These are phyloP conservation scores for Hippasteria phrygiana DNA, from an alignment of 53 echinoderm and acorn worm species.

Conservation along the genomic window DNA sequence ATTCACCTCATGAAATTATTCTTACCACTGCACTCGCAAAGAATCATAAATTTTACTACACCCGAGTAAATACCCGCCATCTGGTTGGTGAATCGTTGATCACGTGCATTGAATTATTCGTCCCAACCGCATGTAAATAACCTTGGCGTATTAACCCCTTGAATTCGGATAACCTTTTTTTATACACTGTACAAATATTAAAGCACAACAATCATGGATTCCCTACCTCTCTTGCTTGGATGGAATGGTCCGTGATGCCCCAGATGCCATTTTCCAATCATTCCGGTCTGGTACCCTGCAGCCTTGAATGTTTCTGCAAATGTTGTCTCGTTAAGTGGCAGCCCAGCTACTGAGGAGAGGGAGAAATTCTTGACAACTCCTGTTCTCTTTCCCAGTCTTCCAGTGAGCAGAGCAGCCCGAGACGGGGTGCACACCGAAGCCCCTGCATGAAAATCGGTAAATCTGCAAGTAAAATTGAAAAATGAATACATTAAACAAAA, in stretches of 20 bases:
- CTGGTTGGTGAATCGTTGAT: too few relatives aligned
- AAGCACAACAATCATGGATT: background rate
- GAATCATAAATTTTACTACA: too few relatives aligned
- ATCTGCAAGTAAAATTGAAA: constrained; percentile 43
- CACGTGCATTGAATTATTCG: too few relatives aligned
- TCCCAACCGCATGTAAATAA: too few relatives aligned
- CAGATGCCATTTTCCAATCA: constrained; percentile 87
- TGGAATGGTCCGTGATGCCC: constrained; percentile 57
- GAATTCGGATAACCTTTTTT: too few relatives aligned
- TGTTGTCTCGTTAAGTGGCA: constrained; percentile 79
- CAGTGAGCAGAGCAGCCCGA: constrained; percentile 75
- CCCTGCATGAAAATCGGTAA: constrained; percentile 79
- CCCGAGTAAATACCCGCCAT: too few relatives aligned
- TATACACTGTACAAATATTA: background rate
- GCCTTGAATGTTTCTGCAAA: constrained; percentile 81
- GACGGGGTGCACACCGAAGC: constrained; percentile 84
- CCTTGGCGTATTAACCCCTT: too few relatives aligned
- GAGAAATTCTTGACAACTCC: constrained; percentile 61
- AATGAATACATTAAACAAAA: background rate
- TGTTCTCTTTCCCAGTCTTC: constrained; percentile 71
- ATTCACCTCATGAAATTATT: too few relatives aligned
- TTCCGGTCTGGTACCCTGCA: constrained; percentile 76
- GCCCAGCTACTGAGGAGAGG: constrained; percentile 51
- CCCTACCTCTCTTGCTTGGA: constrained; percentile 69
- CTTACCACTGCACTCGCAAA: too few relatives aligned